phyloP scores from a whole-genome alignment of 2,888 invertebrate species.

The Gymnocheta viridis region DNA sequence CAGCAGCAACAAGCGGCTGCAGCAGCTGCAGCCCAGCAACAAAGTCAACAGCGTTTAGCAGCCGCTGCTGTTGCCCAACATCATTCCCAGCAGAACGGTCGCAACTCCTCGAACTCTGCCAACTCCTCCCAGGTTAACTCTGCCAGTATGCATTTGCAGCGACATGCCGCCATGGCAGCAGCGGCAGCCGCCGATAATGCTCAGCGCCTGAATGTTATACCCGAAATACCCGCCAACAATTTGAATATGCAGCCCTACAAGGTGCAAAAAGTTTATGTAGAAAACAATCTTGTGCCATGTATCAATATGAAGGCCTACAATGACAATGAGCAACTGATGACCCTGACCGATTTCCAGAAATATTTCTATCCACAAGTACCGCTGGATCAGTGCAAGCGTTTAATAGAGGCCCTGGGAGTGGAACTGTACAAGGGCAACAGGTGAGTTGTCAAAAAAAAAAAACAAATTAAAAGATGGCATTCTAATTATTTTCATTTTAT shows the following conservation, averaged over 20 bases:
- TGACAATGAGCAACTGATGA: constrained; percentile 91
- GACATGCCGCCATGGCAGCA: constrained; percentile 77
- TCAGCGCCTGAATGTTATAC: constrained; percentile 85
- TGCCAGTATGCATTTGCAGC: constrained; percentile 83
- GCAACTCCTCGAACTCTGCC: constrained; percentile 66
- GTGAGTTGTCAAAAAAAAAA: constrained; percentile 83
- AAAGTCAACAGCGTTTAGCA: constrained; percentile 72
- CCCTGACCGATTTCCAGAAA: constrained; percentile 90
- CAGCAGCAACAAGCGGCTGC: constrained; percentile 72
- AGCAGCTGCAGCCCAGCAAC: constrained; percentile 71
- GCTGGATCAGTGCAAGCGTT: constrained; percentile 89
- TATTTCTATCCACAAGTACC: constrained; percentile 91
- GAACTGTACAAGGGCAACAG: constrained; percentile 92
- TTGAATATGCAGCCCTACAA: constrained; percentile 89
- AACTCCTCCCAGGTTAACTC: constrained; percentile 72
- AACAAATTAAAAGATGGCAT: not conserved
- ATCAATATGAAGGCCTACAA: constrained; percentile 93
- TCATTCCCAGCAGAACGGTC: constrained; percentile 76
- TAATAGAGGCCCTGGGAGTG: constrained; percentile 90
- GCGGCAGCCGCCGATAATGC: constrained; percentile 74
- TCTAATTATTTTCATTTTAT: not conserved
- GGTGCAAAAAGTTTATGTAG: constrained; percentile 91
- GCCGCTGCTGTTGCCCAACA: constrained; percentile 76
- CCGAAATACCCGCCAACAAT: constrained; percentile 86
- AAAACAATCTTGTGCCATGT: constrained; percentile 91